These are phyloP conservation scores for Zoanthus solanderi DNA, from an alignment of 92 coral and sea anemone species.

Conservation along the genomic window DNA sequence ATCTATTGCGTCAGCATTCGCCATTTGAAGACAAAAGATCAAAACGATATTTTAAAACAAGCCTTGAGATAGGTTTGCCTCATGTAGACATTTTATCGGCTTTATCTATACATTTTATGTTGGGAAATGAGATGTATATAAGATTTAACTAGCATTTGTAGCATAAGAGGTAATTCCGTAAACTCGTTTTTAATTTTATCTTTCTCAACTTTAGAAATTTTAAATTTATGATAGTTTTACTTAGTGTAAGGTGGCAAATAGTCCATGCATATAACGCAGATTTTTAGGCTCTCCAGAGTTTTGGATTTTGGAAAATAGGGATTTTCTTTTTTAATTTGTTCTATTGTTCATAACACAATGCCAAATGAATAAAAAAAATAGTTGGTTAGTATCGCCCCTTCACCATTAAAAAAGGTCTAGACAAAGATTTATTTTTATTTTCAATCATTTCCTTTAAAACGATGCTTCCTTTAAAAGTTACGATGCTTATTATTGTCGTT, in stretches of 20 bases:
- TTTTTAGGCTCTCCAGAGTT: conserved; percentile 14
- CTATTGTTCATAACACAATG: conserved; percentile 2
- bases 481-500: no score
- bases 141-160: conserved; percentile 17
- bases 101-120: conserved; percentile 14
- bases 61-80: conserved; percentile 27
- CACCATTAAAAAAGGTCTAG: no score
- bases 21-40: conserved; percentile 6
- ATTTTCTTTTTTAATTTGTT: conserved; percentile 8
- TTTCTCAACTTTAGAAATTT: conserved; percentile 3
- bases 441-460: no score
- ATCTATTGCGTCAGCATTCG: background rate
- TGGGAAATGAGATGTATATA: conserved; percentile 26
- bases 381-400: no score
- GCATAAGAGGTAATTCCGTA: background rate
- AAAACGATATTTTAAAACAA: background rate
- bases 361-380: no score
- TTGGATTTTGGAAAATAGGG: background rate
- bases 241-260: conserved; percentile 17
- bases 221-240: conserved; percentile 1
- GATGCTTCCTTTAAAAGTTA: no score
- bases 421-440: no score
- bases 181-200: conserved; percentile 11
- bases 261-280: conserved; percentile 13
- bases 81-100: background rate